Percentiles rank a stretch among this genome's conserved stretches.
Conservation (phyloP, 2,888 invertebrate species). For the Barypeithes pellucidus region DNA sequence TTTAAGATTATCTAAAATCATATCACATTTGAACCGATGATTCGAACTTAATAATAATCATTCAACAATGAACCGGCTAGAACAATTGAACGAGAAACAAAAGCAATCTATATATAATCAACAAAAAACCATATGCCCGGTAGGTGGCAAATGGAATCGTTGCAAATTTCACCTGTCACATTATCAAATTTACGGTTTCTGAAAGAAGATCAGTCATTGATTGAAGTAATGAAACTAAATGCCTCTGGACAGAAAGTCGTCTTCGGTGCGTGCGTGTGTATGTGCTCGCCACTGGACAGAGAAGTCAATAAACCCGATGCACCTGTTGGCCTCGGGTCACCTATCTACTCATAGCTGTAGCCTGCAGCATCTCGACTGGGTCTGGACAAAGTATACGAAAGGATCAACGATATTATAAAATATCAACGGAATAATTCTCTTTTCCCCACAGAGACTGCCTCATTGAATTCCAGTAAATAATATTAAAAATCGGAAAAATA, state of each 20-base stretch:
- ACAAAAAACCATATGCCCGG: no score
- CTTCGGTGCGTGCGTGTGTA: slow-evolving; percentile 42
- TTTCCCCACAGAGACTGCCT: no score
- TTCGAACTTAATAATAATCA: no score
- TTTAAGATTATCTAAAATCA: no score
- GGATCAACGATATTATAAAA: no score
- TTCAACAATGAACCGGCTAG: background rate
- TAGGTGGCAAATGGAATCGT: slow-evolving; percentile 1
- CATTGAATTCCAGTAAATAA: no score
- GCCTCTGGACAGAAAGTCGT: slow-evolving; percentile 47
- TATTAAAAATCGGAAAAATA: no score
- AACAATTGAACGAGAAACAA: background rate
- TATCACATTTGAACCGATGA: no score
- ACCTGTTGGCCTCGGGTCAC: slow-evolving; percentile 71
- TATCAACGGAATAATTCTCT: no score
- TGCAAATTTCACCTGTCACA: slow-evolving; percentile 11
- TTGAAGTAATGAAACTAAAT: slow-evolving; percentile 59
- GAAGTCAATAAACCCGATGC: slow-evolving; percentile 72
- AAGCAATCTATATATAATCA: no score
- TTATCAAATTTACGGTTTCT: slow-evolving; percentile 38
- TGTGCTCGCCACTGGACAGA: slow-evolving; percentile 54
- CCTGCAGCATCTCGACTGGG: slow-evolving; percentile 55
- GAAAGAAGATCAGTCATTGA: slow-evolving; percentile 45
- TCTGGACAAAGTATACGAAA: slow-evolving; percentile 40
- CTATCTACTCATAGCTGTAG: slow-evolving; percentile 60